phyloP scores from a whole-genome alignment of 2,888 invertebrate species.

The Neoascia interrupta region DNA sequence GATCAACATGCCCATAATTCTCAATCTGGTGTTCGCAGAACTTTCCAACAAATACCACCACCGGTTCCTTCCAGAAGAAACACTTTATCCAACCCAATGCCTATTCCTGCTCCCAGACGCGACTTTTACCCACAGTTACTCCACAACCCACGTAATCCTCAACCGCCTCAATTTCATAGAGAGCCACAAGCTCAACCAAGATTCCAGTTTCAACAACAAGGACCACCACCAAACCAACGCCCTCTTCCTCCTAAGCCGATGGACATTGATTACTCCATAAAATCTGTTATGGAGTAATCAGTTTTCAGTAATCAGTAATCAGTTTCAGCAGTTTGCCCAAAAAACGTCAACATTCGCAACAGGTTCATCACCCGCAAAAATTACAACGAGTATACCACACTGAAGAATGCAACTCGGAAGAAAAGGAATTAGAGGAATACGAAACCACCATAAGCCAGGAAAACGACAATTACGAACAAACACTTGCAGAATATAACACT shows the following conservation, averaged over 20 bases:
- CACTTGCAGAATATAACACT: not conserved
- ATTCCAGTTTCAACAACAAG: constrained; percentile 7
- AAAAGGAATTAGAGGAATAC: constrained; percentile 12
- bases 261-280: constrained; percentile 15
- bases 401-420: constrained; percentile 20
- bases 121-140: constrained; percentile 31
- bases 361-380: constrained; percentile 23
- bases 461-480: constrained; percentile 18
- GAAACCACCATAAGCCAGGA: constrained; percentile 10
- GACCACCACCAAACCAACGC: constrained; percentile 15
- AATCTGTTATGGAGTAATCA: not conserved
- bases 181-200: constrained; percentile 1
- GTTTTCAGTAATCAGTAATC: no score
- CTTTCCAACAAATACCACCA: not conserved
- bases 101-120: constrained; percentile 15
- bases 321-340: constrained; percentile 22
- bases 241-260: constrained; percentile 13
- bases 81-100: not conserved
- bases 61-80: constrained; percentile 12
- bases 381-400: constrained; percentile 24
- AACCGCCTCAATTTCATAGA: constrained; percentile 16
- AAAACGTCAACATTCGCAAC: constrained; percentile 31
- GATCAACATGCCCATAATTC: constrained; percentile 4
- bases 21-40: not conserved
- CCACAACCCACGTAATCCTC: constrained; percentile 29